Percentiles rank a stretch among this genome's conserved stretches.
Evolutionary conservation across 2,113 vertebrate genomes (phyloP).

Genomic region (Cromileptes altivelis): DNA sequence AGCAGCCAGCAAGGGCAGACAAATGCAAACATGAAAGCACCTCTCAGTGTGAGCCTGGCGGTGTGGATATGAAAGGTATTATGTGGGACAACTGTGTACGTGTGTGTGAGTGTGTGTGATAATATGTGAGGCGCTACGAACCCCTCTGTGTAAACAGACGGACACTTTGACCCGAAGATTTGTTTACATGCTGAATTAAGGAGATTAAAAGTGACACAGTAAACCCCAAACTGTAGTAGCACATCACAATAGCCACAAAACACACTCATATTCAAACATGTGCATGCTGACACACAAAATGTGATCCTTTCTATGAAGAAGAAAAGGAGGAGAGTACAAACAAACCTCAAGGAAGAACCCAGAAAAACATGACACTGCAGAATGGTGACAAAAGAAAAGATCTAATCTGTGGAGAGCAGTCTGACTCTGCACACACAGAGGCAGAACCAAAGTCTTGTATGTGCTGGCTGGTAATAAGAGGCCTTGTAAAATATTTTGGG

Average conservation of each 20-base stretch:
- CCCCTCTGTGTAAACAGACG: conserved; percentile 19
- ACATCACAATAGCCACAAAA: not conserved
- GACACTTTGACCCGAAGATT: conserved; percentile 46
- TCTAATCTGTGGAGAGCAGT: not conserved
- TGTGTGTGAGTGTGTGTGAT: not conserved
- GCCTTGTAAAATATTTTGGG: not conserved
- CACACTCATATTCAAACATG: not conserved
- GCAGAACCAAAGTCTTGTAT: not conserved
- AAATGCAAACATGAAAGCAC: conserved; percentile 38
- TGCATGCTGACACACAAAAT: not conserved
- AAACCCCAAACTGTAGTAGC: not conserved
- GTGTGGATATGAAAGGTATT: conserved; percentile 2
- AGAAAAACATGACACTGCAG: not conserved
- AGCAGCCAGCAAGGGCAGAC: conserved; percentile 27
- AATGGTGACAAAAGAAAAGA: not conserved
- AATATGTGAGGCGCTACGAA: not conserved
- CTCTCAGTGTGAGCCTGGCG: conserved; percentile 11
- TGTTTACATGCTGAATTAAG: conserved; percentile 48
- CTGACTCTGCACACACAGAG: not conserved
- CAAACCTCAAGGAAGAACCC: not conserved
- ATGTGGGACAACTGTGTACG: conserved; percentile 14
- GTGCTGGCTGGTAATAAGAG: not conserved
- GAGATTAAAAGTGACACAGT: conserved; percentile 51
- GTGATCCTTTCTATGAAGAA: not conserved
- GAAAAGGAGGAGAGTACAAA: not conserved